Evolutionary conservation across 2,888 invertebrate species (phyloP), one percentile per base, ranked within the genome.

Genomic region (Acanthopleura granulata): DNA sequence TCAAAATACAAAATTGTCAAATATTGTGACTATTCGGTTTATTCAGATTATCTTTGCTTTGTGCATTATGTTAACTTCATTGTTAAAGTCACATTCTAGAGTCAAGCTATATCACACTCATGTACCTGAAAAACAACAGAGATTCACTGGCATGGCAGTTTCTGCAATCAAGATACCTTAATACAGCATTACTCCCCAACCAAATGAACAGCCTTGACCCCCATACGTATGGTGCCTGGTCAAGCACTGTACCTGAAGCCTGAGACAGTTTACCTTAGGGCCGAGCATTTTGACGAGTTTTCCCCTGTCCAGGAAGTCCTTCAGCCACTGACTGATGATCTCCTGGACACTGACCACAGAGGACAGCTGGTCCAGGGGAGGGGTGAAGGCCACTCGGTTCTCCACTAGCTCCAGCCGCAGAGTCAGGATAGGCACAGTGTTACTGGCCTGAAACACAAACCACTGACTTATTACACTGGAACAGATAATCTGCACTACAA

Each of bases 361-460:
- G 9, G 88, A 88, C 49, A 78, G 83, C 79, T 88, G 87, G 75
- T 89, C 90, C 12, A 90, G 84, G 16, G 90, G 89, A 22, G 90
- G 90, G 51, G 87, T 79, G 85, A 89, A 90, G 49, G 87, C 84
- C 9, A 90, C 86, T 69, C 80, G 77, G 76, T 86, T 87, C 78
- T 90, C 89, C 30, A 90, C 88, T 80, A 90, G 79, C 79, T 90
- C 89, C 74, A 90, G 80, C n/a, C 89, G 86, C 30, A 90, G 86
- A 16, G 86, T 88, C 77, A 90, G 78, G 0, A 90, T 86, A 0
- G 90, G 90, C 49, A 86, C 78, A 22, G 84, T 77, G 4, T 76
- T 75, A 27, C 82, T 83, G 49, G 85, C 84, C 82, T 87, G 77
- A 40, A 40, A 40, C 40, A 40, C 9, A 40, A 40, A n/a, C 9